Conservation (phyloP, 2,797 vertebrate species). For the Pyrrhura leucotis region DNA sequence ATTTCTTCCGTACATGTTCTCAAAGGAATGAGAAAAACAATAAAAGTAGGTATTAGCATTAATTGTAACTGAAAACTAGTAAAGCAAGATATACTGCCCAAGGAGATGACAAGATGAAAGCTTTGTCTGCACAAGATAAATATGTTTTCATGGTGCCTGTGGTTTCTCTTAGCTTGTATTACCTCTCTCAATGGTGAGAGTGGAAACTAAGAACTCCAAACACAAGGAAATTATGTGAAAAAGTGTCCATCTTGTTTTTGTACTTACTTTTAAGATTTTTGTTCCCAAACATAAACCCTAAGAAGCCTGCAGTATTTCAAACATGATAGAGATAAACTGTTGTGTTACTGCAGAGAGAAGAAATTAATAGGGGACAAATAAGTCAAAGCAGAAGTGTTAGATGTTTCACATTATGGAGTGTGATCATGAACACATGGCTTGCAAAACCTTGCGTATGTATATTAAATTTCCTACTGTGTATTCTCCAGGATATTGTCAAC, state of each 20-base stretch:
- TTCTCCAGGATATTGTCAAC: neutral
- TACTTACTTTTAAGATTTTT: neutral
- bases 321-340: neutral
- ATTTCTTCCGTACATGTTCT: neutral
- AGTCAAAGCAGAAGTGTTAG: neutral
- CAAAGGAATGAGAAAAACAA: slow-evolving; percentile 1
- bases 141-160: neutral
- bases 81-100: neutral
- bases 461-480: neutral
- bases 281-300: neutral
- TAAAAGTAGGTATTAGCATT: neutral
- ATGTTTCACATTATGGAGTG: neutral
- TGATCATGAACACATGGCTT: neutral
- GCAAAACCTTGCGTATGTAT: neutral
- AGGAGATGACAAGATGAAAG: neutral
- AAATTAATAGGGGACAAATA: neutral
- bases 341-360: neutral
- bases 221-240: neutral
- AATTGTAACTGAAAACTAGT: neutral
- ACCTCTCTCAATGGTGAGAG: neutral
- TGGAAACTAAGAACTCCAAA: neutral
- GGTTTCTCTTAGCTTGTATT: neutral
- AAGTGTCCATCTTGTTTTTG: neutral
- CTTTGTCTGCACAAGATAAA: neutral
- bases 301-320: neutral